Base-by-base conservation (phyloP, 2,113 vertebrate species). In the Crypturellus undulatus region DNA sequence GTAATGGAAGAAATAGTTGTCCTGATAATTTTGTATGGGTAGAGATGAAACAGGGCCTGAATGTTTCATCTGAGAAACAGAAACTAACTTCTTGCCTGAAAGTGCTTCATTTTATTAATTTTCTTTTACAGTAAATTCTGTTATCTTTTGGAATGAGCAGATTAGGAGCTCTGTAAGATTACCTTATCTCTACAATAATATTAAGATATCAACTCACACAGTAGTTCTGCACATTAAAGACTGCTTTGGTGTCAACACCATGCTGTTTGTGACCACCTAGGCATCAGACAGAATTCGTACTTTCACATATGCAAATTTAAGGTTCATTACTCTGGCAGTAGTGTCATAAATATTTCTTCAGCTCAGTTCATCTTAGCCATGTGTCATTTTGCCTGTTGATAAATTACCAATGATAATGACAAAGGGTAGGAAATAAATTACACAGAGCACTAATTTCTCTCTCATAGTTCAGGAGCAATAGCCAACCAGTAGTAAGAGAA, bases 341-440 rank as follows among this genome's bases (percentile, higher is more conserved):
- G 64, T 93, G 59, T 90, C 93, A 69, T 25, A 78, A 16, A 30
- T 30, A 84, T 34, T 94, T 96, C 86, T 92, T 84, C 63, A 93
- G 28, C 10, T 93, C n/a, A 81, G 69, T 94, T 91, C 40, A 81
- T 91, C 58, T 95, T 87, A 62, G 45, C 59, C 34, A 17, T 67
- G 45, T 60, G 85, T 93, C 60, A 68, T 60, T 28, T 73, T 7
- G 20, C 91, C 64, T 89, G 6, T 78, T 21, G 34, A 87, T 88
- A 89, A 90, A 84, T 78, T 69, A 69, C 42, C 18, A 60, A 58
- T 9, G 43, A 59, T 67, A 3, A 45, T 28, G 77, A 68, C 5
- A 73, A 87, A 88, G 51, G 91, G 28, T 21, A 83, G 30, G 6
- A 80, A 93, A 84, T 91, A 85, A 82, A 42, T 59, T 78, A 30